phyloP scores from a whole-genome alignment of 2,113 vertebrate genomes.

The Mesembrinibis cayennensis region DNA sequence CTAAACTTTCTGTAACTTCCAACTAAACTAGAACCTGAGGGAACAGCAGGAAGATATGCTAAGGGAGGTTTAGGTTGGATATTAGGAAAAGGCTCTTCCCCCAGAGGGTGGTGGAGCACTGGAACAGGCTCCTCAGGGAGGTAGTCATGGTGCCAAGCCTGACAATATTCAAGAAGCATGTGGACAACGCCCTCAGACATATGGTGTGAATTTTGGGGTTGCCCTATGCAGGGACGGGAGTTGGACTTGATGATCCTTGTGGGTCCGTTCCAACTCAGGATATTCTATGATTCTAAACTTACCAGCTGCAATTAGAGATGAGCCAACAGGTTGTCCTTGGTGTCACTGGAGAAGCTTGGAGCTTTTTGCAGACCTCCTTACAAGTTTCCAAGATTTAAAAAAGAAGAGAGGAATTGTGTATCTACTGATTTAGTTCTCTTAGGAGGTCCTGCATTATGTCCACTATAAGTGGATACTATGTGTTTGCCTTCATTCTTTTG shows the following conservation, averaged over 20 bases:
- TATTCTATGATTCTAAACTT: neutral
- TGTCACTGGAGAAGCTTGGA: neutral
- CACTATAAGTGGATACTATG: accelerated
- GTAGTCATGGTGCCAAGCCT: too few species aligned
- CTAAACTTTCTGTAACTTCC: neutral
- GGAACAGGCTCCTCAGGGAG: too few species aligned
- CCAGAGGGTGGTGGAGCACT: too few species aligned
- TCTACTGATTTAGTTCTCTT: neutral
- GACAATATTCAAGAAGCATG: too few species aligned
- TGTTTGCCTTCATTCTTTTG: neutral
- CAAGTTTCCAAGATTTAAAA: neutral
- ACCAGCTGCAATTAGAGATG: neutral
- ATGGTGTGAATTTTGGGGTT: too few species aligned
- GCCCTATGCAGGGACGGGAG: too few species aligned
- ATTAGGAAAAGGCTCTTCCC: too few species aligned
- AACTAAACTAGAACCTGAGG: neutral
- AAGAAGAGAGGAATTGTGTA: neutral
- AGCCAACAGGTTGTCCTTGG: neutral
- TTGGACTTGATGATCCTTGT: too few species aligned
- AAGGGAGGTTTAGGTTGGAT: too few species aligned
- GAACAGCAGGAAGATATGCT: too few species aligned
- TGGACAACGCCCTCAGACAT: too few species aligned
- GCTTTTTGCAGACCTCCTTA: neutral
- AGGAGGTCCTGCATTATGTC: neutral
- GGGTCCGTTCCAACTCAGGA: too few species aligned